Evolutionary conservation across 2,113 vertebrate genomes (phyloP).

Genomic region (Pterophyllum scalare): DNA sequence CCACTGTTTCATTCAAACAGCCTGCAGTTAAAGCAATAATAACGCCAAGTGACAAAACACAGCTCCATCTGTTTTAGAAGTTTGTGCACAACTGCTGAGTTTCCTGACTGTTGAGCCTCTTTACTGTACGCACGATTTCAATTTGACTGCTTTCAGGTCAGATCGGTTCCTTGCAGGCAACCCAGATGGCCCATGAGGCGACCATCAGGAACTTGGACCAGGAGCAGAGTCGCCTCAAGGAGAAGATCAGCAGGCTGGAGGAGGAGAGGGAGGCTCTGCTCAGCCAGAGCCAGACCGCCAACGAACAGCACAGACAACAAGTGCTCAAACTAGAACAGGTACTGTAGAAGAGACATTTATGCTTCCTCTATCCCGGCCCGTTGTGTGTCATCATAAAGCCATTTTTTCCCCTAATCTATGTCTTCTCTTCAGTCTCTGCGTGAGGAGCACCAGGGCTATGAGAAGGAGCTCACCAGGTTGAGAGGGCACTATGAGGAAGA

Average conservation of each 20-base stretch:
- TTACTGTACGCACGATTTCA: not conserved
- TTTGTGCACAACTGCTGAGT: no score
- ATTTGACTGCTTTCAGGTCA: slow-evolving; percentile 84
- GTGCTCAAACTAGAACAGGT: slow-evolving; percentile 92
- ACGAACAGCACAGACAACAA: slow-evolving; percentile 92
- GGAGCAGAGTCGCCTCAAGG: slow-evolving; percentile 90
- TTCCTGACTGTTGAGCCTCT: not conserved
- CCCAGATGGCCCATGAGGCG: slow-evolving; percentile 95
- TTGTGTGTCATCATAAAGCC: not conserved
- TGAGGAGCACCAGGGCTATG: slow-evolving; percentile 92
- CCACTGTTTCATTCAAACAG: not conserved
- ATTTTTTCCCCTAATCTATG: not conserved
- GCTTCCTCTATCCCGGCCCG: not conserved
- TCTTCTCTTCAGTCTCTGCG: slow-evolving; percentile 83
- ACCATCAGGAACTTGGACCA: slow-evolving; percentile 94
- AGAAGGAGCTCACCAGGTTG: slow-evolving; percentile 89
- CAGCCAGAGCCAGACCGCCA: slow-evolving; percentile 88
- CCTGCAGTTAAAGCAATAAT: not conserved
- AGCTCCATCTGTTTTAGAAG: not conserved
- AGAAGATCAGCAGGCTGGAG: slow-evolving; percentile 90
- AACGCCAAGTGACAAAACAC: not conserved
- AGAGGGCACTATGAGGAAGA: slow-evolving; percentile 90
- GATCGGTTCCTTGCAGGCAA: slow-evolving; percentile 95
- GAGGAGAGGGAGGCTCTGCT: slow-evolving; percentile 90
- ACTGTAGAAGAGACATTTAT: not conserved